These are phyloP conservation scores for Diprion similis DNA, from an alignment of 1,140 invertebrate species.

Conservation along the genomic window DNA sequence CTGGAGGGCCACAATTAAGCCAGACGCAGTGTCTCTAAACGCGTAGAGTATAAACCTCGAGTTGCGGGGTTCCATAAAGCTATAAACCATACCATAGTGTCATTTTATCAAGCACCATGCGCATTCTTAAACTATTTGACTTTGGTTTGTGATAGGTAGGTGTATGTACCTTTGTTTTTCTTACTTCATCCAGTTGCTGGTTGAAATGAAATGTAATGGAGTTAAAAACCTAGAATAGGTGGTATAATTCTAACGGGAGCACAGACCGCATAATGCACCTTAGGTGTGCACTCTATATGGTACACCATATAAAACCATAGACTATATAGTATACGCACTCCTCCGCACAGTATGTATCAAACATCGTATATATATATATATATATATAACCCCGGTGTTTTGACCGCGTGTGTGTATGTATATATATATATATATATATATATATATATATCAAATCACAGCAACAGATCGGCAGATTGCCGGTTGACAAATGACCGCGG, in stretches of 20 bases:
- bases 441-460: slow-evolving; percentile 37
- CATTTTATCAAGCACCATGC: background rate
- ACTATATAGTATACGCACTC: too few relatives aligned
- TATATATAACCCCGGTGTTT: slow-evolving; percentile 36
- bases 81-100: background rate
- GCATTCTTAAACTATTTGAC: background rate
- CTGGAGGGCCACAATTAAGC: too few relatives aligned
- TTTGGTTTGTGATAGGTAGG: background rate
- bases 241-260: background rate
- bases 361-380: too few relatives aligned
- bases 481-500: slow-evolving; percentile 52
- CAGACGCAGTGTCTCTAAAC: background rate
- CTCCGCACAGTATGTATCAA: too few relatives aligned
- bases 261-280: background rate
- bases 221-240: too few relatives aligned
- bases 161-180: background rate
- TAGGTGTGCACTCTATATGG: background rate
- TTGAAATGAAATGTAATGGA: too few relatives aligned
- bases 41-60: background rate
- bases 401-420: slow-evolving; percentile 35
- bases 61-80: background rate
- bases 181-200: background rate
- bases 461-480: slow-evolving; percentile 47
- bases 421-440: too few relatives aligned
- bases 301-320: background rate